Percentiles rank a stretch among this genome's conserved stretches.
Conservation (phyloP, 2,797 vertebrate genomes). For the Echiichthys vipera region DNA sequence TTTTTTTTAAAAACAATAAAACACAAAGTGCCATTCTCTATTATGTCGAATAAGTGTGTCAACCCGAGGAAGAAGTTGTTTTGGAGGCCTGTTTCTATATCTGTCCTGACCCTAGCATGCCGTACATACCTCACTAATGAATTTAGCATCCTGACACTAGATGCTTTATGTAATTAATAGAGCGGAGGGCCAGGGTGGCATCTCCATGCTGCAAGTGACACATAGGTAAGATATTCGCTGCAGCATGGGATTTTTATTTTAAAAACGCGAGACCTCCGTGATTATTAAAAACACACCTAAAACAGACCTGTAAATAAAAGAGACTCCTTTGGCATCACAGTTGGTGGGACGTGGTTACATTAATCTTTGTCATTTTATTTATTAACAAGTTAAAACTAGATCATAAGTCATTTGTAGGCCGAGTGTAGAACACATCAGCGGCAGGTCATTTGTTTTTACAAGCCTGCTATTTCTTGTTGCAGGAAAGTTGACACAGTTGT, state of each 20-base stretch:
- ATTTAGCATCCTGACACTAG: constrained; percentile 84
- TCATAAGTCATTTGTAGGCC: constrained; percentile 34
- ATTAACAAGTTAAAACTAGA: constrained; percentile 27
- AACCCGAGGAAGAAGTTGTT: constrained; percentile 72
- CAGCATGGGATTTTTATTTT: constrained; percentile 71
- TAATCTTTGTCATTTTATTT: constrained; percentile 32
- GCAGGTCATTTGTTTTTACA: constrained; percentile 56
- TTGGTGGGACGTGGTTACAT: not conserved
- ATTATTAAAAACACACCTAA: constrained; percentile 59
- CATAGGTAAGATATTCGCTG: constrained; percentile 79
- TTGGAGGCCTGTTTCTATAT: constrained; percentile 78
- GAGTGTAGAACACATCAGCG: constrained; percentile 31
- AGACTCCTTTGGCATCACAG: constrained; percentile 6
- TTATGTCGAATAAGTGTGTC: constrained; percentile 63
- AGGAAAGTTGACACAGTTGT: constrained; percentile 43
- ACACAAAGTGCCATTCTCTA: constrained; percentile 17
- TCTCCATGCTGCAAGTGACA: constrained; percentile 78
- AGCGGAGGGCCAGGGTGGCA: constrained; percentile 64
- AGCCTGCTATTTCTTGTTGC: constrained; percentile 30
- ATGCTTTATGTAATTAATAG: constrained; percentile 85
- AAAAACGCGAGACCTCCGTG: constrained; percentile 54
- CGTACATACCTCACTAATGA: constrained; percentile 81
- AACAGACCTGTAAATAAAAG: constrained; percentile 36
- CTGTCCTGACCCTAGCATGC: constrained; percentile 78
- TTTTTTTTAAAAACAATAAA: not conserved